phyloP scores from a whole-genome alignment of 2,888 invertebrate genomes.

The Hyppa rectilinea region DNA sequence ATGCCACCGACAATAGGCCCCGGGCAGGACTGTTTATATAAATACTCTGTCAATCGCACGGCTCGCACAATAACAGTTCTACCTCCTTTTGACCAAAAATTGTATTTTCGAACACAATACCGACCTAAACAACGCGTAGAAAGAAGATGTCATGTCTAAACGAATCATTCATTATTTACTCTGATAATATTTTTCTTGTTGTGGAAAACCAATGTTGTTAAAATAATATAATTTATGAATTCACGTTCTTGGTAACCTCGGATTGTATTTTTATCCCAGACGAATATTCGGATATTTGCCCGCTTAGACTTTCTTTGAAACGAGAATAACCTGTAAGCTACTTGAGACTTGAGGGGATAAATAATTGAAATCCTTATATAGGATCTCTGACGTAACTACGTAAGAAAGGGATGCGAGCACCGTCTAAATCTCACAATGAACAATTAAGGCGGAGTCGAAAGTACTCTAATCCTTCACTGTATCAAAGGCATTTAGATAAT shows the following conservation, averaged over 20 bases:
- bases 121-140: conserved; percentile 68
- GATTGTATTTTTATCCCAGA: neutral
- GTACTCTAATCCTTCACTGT: conserved; percentile 79
- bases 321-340: neutral
- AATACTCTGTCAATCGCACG: conserved; percentile 85
- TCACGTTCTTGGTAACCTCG: conserved; percentile 9
- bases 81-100: conserved; percentile 81
- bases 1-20: conserved; percentile 79
- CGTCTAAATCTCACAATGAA: conserved; percentile 74
- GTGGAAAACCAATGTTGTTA: conserved; percentile 42
- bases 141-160: conserved; percentile 72
- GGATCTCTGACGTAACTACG: conserved; percentile 1
- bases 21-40: conserved; percentile 79
- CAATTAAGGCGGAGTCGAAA: conserved; percentile 79
- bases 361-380: conserved; percentile 3
- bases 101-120: conserved; percentile 82
- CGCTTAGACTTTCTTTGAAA: neutral
- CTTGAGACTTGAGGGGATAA: conserved; percentile 1
- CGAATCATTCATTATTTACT: conserved; percentile 70
- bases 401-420: conserved; percentile 11
- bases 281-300: conserved; percentile 6
- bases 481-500: conserved; percentile 86
- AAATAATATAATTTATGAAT: conserved; percentile 47
- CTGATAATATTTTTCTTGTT: conserved; percentile 43
- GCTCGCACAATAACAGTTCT: conserved; percentile 79